phyloP scores from a whole-genome alignment of 1,140 invertebrate genomes.

The Pissodes strobi region DNA sequence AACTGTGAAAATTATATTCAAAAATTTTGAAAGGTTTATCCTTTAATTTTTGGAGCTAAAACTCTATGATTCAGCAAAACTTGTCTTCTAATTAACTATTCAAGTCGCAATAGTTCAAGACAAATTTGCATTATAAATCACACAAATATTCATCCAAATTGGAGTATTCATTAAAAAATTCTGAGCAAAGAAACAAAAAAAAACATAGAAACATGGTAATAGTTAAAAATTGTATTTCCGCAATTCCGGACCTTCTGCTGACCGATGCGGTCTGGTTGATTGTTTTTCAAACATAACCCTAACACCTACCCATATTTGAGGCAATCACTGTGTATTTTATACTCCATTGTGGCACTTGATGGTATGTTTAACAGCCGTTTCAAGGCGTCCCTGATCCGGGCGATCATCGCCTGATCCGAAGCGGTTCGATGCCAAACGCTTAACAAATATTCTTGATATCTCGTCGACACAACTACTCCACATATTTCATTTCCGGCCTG shows the following conservation, averaged over 20 bases:
- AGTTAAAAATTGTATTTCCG: too few relatives aligned
- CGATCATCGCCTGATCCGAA: slow-evolving; percentile 82
- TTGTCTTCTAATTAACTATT: too few relatives aligned
- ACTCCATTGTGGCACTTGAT: slow-evolving; percentile 90
- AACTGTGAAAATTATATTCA: too few relatives aligned
- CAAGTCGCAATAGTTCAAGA: too few relatives aligned
- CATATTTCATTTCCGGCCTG: slow-evolving; percentile 93
- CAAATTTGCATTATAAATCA: background rate
- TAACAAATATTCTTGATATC: slow-evolving; percentile 90
- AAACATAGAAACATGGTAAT: too few relatives aligned
- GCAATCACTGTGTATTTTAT: slow-evolving; percentile 84
- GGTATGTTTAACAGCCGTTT: slow-evolving; percentile 94
- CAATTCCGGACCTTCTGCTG: too few relatives aligned
- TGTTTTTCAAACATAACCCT: background rate
- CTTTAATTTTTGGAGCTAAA: too few relatives aligned
- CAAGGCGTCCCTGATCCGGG: slow-evolving; percentile 91
- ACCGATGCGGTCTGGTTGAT: too few relatives aligned
- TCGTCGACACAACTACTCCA: slow-evolving; percentile 88
- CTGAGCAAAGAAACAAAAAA: background rate
- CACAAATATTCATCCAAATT: background rate
- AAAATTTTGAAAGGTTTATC: too few relatives aligned
- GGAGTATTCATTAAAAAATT: background rate
- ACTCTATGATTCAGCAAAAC: too few relatives aligned
- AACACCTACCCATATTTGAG: slow-evolving; percentile 49
- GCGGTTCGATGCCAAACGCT: slow-evolving; percentile 98